Evolutionary conservation across 2,797 vertebrate genomes (phyloP).

Genomic region (Staurois parvus): DNA sequence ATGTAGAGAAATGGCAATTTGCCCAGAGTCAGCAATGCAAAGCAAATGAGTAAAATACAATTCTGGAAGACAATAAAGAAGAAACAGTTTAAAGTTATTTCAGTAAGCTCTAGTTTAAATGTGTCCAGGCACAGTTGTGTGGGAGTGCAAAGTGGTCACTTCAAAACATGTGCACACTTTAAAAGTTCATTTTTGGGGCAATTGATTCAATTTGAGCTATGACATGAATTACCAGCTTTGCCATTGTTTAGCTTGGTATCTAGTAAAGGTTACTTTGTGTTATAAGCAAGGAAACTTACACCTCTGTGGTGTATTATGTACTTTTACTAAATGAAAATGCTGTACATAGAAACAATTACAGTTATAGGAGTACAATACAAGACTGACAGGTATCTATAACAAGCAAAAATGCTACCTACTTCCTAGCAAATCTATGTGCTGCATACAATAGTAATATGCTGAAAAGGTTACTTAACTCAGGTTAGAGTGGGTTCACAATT

Average conservation of each 20-base stretch:
- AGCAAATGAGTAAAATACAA: constrained; percentile 29
- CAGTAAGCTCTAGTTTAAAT: constrained; percentile 16
- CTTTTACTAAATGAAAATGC: too few relatives aligned
- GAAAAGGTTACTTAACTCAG: too few relatives aligned
- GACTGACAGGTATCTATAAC: too few relatives aligned
- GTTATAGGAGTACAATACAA: too few relatives aligned
- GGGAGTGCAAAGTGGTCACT: constrained; percentile 28
- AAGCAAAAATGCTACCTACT: too few relatives aligned
- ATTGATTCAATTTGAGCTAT: neutral
- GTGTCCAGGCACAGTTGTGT: constrained; percentile 36
- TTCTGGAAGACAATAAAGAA: constrained; percentile 46
- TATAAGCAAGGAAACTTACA: too few relatives aligned
- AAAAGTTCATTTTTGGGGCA: neutral
- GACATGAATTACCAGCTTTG: neutral
- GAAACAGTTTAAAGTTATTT: constrained; percentile 16
- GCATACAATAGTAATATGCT: too few relatives aligned
- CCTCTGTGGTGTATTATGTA: too few relatives aligned
- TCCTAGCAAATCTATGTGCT: too few relatives aligned
- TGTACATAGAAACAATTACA: too few relatives aligned
- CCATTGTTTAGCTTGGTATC: neutral
- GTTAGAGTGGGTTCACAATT: too few relatives aligned
- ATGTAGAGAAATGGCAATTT: constrained; percentile 33
- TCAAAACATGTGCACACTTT: neutral
- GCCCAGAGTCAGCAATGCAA: constrained; percentile 46
- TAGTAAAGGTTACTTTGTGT: too few relatives aligned